These are phyloP conservation scores for Lemur catta DNA, from an alignment of 2,797 vertebrate genomes.

Conservation along the genomic window DNA sequence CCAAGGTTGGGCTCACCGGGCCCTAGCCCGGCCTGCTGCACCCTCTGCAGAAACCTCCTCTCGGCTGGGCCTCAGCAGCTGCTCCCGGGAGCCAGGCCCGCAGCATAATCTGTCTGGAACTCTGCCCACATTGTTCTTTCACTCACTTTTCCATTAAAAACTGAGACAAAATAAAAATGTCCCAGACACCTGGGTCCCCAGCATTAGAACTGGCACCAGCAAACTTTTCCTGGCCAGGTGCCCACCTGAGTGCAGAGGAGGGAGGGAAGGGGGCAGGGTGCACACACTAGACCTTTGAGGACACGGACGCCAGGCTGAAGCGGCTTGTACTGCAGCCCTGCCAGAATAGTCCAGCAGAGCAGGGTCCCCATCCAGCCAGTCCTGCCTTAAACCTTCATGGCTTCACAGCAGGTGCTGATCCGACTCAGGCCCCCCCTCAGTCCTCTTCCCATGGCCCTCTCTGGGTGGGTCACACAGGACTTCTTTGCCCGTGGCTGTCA, in stretches of 20 bases:
- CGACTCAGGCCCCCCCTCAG: background rate
- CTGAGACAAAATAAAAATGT: conserved; percentile 16
- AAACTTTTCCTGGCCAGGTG: conserved; percentile 1
- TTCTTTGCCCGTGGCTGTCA: background rate
- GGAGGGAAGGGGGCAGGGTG: background rate
- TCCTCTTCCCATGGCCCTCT: background rate
- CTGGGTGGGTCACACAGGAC: background rate
- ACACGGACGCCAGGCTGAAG: background rate
- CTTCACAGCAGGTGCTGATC: background rate
- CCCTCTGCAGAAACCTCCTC: background rate
- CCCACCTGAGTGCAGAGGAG: background rate
- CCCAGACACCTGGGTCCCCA: background rate
- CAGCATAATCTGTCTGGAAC: background rate
- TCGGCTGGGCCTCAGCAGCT: background rate
- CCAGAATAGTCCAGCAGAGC: background rate
- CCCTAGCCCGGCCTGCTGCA: accelerated
- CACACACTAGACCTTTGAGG: background rate
- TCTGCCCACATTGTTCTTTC: conserved; percentile 9
- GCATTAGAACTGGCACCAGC: background rate
- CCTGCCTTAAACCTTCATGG: background rate
- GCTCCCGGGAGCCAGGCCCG: background rate
- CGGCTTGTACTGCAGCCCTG: background rate
- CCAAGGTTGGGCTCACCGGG: background rate
- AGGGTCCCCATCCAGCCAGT: background rate
- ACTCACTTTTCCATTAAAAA: background rate